Evolutionary conservation across 2,113 vertebrate genomes (phyloP), one percentile per base, ranked within the genome.

Genomic region (Ornithorhynchus anatinus): DNA sequence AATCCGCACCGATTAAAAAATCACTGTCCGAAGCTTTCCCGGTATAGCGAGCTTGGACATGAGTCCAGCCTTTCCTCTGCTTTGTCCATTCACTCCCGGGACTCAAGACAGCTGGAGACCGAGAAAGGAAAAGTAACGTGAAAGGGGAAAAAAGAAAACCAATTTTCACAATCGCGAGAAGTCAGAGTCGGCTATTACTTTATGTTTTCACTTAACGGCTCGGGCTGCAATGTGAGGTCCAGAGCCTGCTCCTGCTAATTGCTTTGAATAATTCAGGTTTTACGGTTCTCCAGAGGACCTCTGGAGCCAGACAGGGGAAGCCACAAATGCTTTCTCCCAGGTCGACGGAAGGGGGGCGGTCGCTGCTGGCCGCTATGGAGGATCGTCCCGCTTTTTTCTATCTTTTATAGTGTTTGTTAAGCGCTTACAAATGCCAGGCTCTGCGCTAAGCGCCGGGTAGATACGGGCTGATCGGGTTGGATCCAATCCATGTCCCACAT

Each of bases 191-290:
- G 75, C 35, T 68, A 74, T 85, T 74, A 82, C 70, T 64, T 85
- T 85, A 86, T 85, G 85, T 80, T 81, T 67, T 85, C 84, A 86
- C 38, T 52, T 75, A 82, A 87, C 82, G 85, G 77, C 80, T 72
- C 1, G 15, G 80, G 75, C 52, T 81, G 81, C 90, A 88, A 87
- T 69, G 42, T 72, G 84, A 84, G 80, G 88, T 91, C 78, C 72
- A 72, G 53, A 2, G 74, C 77, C 84, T 66, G 74, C 80, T 87
- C 51, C 42, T 79, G 81, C 82, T 92, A 88, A 92, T 87, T 90
- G 84, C 85, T 47, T 82, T 89, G 80, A 91, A 92, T 89, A 90
- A 90, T 89, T 90, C 84, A 88, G 75, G 71, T 86, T 89, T 86
- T 90, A 89, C 85, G 79, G 82, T 72, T 90, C 84, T 90, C 85